Evolutionary conservation across 1,140 invertebrate genomes (phyloP), one percentile per base, ranked within the genome.

Genomic region (Zaprionus kolodkinae): DNA sequence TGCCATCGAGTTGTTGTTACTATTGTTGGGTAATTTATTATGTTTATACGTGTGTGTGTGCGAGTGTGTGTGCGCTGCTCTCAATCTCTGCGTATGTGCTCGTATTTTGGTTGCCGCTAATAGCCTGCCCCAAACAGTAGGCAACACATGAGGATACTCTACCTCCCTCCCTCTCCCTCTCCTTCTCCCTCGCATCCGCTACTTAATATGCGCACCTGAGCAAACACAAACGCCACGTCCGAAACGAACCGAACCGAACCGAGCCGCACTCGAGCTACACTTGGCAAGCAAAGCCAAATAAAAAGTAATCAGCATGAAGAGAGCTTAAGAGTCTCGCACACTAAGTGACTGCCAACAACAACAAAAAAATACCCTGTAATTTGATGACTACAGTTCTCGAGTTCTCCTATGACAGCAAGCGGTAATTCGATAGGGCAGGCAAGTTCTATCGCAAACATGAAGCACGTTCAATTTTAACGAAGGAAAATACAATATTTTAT

Each of bases 131-230:
- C 76, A 45, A 82, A 82, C 77, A 70, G 67, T 76, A 77, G 57
- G 52, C 70, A 50, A 80, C 67, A 80, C 57, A 64, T 50, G 30
- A 27, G 40, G 45, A 25, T 25, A 30, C 52, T 30, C 52, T 45
- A 66, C 7, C 12, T 30, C 52, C 11, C 50, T 55, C 52, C 0
- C n/a, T 9, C 40, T 9, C 36, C 21, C 21, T 21, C 21, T n/a
- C 21, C 21, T 21, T 30, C 50, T 55, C 75, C 72, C 77, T 83
- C 68, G 67, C 52, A 79, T 33, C 84, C 63, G 74, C 84, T 88
- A 89, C 84, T 88, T 88, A 79, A 84, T 88, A 88, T 88, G 84
- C 84, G 79, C 85, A 88, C 84, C 84, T 88, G 78, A 67, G 64
- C 78, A 81, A 78, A 70, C 66, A 69, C 76, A 71, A 72, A 72